These are phyloP conservation scores for Thera obeliscata DNA, from an alignment of 2,888 invertebrate species.

Conservation along the genomic window DNA sequence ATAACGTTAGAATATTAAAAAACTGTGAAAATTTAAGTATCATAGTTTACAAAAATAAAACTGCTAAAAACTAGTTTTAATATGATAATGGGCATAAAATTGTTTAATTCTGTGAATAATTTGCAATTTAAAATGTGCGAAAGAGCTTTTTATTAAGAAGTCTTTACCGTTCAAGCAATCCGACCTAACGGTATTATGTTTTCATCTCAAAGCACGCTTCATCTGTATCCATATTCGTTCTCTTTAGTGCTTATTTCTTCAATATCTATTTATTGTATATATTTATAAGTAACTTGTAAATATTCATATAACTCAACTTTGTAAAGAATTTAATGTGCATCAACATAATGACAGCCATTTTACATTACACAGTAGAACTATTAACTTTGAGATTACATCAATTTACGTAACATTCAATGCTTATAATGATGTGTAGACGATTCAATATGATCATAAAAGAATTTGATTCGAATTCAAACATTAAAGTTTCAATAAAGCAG, in stretches of 20 bases:
- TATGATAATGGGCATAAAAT: conserved; percentile 1
- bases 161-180: conserved; percentile 62
- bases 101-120: conserved; percentile 19
- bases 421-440: conserved; percentile 28
- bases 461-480: conserved; percentile 2
- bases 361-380: conserved; percentile 27
- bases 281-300: conserved; percentile 28
- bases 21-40: no score
- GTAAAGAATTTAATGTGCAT: conserved; percentile 22
- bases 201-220: conserved; percentile 20
- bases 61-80: conserved; percentile 7
- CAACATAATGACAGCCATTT: conserved; percentile 31
- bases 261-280: conserved; percentile 10
- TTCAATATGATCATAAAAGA: conserved; percentile 7
- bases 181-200: conserved; percentile 57
- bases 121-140: conserved; percentile 26
- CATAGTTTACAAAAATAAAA: not conserved
- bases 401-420: conserved; percentile 23
- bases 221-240: conserved; percentile 1
- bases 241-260: conserved; percentile 8
- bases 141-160: conserved; percentile 11
- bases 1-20: no score
- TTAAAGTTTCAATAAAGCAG: conserved; percentile 4
- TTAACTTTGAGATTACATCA: conserved; percentile 29
- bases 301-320: conserved; percentile 25